Percentiles rank a stretch among this genome's conserved stretches.
Conservation (phyloP, 2,888 invertebrate genomes). For the Trichopoda pennipes region DNA sequence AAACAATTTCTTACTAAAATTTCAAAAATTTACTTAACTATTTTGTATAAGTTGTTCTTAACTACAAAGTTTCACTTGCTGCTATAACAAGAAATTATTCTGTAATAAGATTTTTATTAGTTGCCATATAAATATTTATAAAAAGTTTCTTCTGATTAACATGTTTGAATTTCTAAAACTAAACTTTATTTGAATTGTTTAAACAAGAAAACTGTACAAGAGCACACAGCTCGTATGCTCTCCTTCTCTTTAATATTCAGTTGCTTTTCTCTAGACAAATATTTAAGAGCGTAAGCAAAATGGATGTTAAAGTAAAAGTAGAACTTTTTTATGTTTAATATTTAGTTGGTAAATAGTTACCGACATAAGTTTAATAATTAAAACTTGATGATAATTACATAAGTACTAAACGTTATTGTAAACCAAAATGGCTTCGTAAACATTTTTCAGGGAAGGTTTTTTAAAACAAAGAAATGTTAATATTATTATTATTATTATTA, state of each 20-base stretch:
- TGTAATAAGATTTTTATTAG: conserved; percentile 10
- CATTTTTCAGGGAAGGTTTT: not conserved
- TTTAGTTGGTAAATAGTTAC: not conserved
- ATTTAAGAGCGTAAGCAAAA: not conserved
- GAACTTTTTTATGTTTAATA: not conserved
- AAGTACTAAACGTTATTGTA: not conserved
- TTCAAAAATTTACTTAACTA: no score
- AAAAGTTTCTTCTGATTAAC: conserved; percentile 26
- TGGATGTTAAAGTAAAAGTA: not conserved
- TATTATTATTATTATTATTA: not conserved
- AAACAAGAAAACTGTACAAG: conserved; percentile 4
- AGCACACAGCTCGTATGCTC: not conserved
- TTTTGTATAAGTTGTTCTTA: no score
- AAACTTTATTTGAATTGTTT: conserved; percentile 37
- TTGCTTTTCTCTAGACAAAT: not conserved
- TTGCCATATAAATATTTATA: conserved; percentile 36
- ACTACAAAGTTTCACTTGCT: conserved; percentile 2
- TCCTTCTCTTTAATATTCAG: no score
- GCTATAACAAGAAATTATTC: not conserved
- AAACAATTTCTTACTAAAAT: no score
- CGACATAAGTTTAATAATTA: not conserved
- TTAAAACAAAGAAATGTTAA: not conserved
- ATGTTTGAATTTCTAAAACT: conserved; percentile 23
- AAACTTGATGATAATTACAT: not conserved
- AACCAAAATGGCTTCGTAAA: conserved; percentile 1